A percentile compares a stretch with the other conserved stretches of the same genome.
phyloP scores from a whole-genome alignment of 1,140 invertebrate species.

The Procambarus clarkii region DNA sequence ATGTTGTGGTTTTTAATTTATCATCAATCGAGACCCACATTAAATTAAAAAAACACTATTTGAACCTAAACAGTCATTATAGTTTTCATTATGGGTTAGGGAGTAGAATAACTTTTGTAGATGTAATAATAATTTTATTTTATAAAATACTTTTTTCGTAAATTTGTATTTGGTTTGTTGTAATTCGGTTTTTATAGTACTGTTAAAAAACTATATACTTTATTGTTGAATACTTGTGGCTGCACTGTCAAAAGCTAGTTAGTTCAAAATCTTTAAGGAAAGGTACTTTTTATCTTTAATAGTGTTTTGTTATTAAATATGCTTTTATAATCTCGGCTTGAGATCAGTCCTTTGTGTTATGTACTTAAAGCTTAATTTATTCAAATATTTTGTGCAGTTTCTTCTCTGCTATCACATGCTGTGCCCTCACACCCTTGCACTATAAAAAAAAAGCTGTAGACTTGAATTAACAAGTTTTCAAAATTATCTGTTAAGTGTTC shows the following conservation, averaged over 20 bases:
- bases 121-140: too few species aligned
- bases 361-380: not conserved
- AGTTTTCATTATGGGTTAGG: too few species aligned
- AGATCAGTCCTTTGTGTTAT: not conserved
- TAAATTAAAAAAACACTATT: too few species aligned
- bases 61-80: too few species aligned
- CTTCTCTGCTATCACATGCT: conserved; percentile 6
- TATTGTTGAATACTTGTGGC: not conserved
- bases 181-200: not conserved
- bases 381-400: conserved; percentile 3
- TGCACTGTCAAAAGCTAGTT: not conserved
- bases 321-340: not conserved
- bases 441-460: not conserved
- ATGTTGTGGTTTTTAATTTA: too few species aligned
- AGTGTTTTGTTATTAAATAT: not conserved
- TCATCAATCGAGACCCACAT: too few species aligned
- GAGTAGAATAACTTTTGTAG: too few species aligned
- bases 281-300: not conserved
- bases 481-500: conserved; percentile 21
- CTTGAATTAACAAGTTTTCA: conserved; percentile 15
- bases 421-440: not conserved
- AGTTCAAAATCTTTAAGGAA: not conserved
- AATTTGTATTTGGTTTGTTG: not conserved
- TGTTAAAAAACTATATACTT: too few species aligned
- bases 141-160: too few species aligned